Percentiles rank a stretch among this genome's conserved stretches.
These are phyloP conservation scores for Rhabdophis nuchalis DNA, from an alignment of 2,797 vertebrate species.

Conservation along the genomic window DNA sequence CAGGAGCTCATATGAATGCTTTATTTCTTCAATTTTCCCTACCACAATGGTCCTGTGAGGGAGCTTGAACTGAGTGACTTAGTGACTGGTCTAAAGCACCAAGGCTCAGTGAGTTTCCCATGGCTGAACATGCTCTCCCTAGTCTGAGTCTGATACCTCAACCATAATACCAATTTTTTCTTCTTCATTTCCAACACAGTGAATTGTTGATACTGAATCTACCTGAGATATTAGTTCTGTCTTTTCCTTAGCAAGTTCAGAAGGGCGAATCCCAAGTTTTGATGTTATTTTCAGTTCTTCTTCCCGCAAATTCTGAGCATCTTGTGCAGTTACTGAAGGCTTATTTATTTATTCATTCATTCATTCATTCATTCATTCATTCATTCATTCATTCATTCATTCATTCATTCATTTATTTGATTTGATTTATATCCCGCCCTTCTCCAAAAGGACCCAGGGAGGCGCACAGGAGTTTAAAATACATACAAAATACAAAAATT, in stretches of 20 bases:
- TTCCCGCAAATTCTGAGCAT: constrained; percentile 81
- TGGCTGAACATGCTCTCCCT: not conserved
- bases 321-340: constrained; percentile 77
- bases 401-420: too few relatives aligned
- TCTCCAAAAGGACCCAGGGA: too few relatives aligned
- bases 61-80: not conserved
- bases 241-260: constrained; percentile 83
- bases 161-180: not conserved
- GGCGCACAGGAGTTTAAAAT: too few relatives aligned
- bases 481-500: too few relatives aligned
- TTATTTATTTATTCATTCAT: too few relatives aligned
- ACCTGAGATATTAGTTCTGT: constrained; percentile 79
- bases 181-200: not conserved
- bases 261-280: constrained; percentile 76
- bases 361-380: too few relatives aligned
- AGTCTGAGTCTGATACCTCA: not conserved
- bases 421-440: too few relatives aligned
- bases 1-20: not conserved
- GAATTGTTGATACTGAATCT: constrained; percentile 10
- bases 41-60: not conserved
- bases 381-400: too few relatives aligned
- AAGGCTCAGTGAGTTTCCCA: not conserved
- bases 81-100: not conserved
- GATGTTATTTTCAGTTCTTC: constrained; percentile 82
- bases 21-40: not conserved